Base-by-base conservation (phyloP, 1,140 invertebrate genomes). In the Meloidogyne exigua region DNA sequence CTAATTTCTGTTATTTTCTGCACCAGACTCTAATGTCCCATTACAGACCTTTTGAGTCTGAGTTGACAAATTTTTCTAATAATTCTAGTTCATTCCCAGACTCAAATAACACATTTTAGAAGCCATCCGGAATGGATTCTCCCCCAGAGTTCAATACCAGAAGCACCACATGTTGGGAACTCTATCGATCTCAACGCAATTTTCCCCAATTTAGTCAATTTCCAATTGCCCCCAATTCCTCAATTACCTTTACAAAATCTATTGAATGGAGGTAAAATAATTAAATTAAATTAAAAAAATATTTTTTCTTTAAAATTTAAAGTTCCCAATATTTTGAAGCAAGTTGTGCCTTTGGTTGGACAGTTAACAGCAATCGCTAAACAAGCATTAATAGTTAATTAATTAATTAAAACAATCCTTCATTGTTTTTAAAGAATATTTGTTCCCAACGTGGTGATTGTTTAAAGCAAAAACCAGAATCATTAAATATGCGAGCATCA, bases 141-240 rank as follows among this genome's bases (percentile, higher is more conserved):
- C 5, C 28, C 39, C 7, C 66, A 68, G 10, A 21, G 66, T 10
- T 42, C 28, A n/a, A 42, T 68, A 7, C 66, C 66, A n/a, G 39
- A 18, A 9, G 66, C 66, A 21, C n/a, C 66, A 42, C 15, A 68
- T 21, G 66, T 68, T 18, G 66, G 66, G 1, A 68, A 68, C 15
- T 18, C 66, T 7, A 1, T 57, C 18, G 49, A 57, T 1, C 18
- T 57, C 1, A 57, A 57, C 10, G 3, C 49, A n/a, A 57, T 57
- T 0, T 77, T 77, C 32, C 76, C 76, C 10, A 77, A 77, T 28
- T 5, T 77, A 15, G 23, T 77, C 5, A 39, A 28, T 11, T 71
- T 79, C 67, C 32, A 79, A 77, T 57, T 79, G 10, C 78, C 77
- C 15, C 77, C 77, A 49, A 80, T 79, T 42, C 77, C 77, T 11